These are phyloP conservation scores for Emydocephalus ijimae DNA, from an alignment of 2,113 vertebrate genomes.

Conservation along the genomic window DNA sequence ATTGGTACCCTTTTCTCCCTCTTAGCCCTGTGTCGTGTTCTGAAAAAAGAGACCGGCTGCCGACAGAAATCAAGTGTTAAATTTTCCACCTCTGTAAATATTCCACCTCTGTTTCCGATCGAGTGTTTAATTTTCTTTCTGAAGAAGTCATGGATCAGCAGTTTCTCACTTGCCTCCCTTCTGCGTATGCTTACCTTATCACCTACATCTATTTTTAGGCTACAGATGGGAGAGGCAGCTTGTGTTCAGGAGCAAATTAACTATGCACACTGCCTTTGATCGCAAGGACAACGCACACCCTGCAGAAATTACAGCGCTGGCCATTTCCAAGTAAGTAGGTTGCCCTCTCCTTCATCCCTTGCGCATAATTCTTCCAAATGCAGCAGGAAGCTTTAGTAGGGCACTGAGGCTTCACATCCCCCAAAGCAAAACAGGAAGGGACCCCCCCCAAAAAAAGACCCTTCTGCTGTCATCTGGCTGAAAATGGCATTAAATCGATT, in stretches of 20 bases:
- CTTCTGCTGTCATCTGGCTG: background rate
- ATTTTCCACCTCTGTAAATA: no score
- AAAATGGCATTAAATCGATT: background rate
- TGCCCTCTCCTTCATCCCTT: fast-evolving
- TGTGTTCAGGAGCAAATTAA: slow-evolving; percentile 96
- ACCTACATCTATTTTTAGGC: slow-evolving; percentile 64
- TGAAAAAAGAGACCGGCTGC: background rate
- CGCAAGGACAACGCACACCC: slow-evolving; percentile 97
- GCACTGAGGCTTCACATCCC: background rate
- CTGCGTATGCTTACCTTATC: no score
- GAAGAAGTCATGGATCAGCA: no score
- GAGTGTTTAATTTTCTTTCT: background rate
- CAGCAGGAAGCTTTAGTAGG: fast-evolving
- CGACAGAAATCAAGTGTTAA: no score
- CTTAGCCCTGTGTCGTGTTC: background rate
- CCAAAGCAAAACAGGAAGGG: background rate
- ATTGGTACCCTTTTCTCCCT: background rate
- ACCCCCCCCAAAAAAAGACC: no score
- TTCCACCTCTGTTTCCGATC: no score
- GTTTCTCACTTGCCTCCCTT: background rate
- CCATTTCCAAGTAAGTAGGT: slow-evolving; percentile 90
- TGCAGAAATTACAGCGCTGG: slow-evolving; percentile 88
- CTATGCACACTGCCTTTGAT: slow-evolving; percentile 98
- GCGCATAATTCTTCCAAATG: background rate
- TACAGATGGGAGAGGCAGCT: slow-evolving; percentile 97